phyloP scores from a whole-genome alignment of 2,113 vertebrate species.

The Arizona elegans region DNA sequence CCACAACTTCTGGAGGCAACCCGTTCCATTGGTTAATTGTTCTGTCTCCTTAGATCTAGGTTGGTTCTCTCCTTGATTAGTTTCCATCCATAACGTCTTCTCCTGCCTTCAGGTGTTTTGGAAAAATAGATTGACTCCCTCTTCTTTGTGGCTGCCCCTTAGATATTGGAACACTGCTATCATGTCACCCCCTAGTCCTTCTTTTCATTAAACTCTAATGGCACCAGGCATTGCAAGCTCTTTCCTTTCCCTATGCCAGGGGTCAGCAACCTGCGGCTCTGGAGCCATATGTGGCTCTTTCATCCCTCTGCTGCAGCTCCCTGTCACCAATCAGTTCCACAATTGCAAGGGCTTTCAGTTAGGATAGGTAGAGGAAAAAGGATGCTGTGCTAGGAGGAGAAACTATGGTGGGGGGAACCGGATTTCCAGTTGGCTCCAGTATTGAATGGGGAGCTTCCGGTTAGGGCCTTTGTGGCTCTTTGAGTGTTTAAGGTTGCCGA shows the following conservation, averaged over 20 bases:
- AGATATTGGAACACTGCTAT: not conserved
- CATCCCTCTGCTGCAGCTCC: no score
- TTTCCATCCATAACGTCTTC: not conserved
- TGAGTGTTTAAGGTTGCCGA: no score
- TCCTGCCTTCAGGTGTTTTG: not conserved
- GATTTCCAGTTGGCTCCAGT: no score
- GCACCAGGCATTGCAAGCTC: not conserved
- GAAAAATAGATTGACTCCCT: not conserved
- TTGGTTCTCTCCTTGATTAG: not conserved
- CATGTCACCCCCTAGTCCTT: not conserved
- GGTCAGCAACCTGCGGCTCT: no score
- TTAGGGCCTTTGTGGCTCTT: no score
- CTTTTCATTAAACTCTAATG: not conserved
- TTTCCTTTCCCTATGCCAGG: not conserved
- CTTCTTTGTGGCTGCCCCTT: not conserved
- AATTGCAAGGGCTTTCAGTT: no score
- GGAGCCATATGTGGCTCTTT: no score
- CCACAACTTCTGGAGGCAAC: not conserved
- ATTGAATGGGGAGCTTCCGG: no score
- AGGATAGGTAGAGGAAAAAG: no score
- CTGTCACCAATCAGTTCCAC: no score
- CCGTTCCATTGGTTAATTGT: not conserved
- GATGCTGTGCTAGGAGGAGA: no score
- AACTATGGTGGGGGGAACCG: no score
- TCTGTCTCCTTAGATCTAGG: not conserved